phyloP scores from a whole-genome alignment of 2,888 invertebrate genomes.

The Steromphala cineraria region DNA sequence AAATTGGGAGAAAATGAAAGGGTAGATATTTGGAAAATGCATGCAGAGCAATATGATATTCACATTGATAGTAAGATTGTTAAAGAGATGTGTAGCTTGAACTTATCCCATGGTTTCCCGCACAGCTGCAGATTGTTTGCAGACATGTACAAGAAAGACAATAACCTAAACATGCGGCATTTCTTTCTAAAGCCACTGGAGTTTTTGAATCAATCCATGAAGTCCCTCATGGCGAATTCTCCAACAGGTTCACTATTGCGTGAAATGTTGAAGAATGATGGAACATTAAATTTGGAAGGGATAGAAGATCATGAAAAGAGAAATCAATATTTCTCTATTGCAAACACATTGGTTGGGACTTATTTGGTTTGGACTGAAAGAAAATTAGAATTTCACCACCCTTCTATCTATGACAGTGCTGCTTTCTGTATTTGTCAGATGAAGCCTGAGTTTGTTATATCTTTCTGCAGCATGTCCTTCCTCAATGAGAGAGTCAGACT shows the following conservation, averaged over 20 bases:
- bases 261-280: not conserved
- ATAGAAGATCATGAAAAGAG: not conserved
- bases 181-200: not conserved
- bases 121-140: not conserved
- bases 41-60: not conserved
- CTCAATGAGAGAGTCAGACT: not conserved
- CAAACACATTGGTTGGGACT: not conserved
- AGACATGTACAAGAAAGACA: not conserved
- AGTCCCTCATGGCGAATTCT: not conserved
- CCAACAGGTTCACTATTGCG: not conserved
- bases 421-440: not conserved
- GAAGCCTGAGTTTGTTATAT: not conserved
- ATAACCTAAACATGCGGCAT: not conserved
- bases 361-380: not conserved
- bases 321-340: not conserved
- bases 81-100: not conserved
- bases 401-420: not conserved
- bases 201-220: not conserved
- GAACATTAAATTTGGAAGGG: not conserved
- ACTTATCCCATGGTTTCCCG: not conserved
- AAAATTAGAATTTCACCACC: not conserved
- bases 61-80: not conserved
- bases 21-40: not conserved
- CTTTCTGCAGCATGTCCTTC: not conserved
- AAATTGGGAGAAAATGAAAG: not conserved